These are phyloP conservation scores for Sesia bembeciformis DNA, from an alignment of 2,888 invertebrate species.

Conservation along the genomic window DNA sequence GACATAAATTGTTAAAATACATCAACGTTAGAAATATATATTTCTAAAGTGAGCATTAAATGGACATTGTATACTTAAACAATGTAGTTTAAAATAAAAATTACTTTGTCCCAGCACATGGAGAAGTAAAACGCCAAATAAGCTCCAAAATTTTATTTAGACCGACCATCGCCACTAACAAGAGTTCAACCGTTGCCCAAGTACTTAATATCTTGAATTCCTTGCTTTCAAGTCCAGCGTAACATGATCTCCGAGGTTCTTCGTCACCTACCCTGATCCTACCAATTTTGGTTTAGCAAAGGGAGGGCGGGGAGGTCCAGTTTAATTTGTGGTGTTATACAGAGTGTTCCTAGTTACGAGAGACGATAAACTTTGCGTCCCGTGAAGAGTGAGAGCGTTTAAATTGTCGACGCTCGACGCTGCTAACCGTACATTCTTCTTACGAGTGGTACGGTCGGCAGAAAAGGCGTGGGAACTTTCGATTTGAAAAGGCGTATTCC, in stretches of 20 bases:
- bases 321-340: constrained; percentile 33
- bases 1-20: no score
- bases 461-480: not conserved
- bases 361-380: constrained; percentile 64
- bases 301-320: constrained; percentile 25
- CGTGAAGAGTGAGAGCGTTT: constrained; percentile 64
- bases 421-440: constrained; percentile 64
- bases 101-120: not conserved
- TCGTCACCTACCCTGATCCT: constrained; percentile 8
- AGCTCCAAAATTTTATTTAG: constrained; percentile 44
- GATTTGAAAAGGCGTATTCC: no score
- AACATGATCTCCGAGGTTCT: constrained; percentile 16
- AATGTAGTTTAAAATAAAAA: not conserved
- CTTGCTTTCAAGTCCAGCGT: constrained; percentile 35
- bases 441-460: constrained; percentile 39
- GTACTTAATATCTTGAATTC: constrained; percentile 67
- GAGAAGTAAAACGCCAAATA: constrained; percentile 3
- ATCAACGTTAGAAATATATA: no score
- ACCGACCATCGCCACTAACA: constrained; percentile 52
- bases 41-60: no score
- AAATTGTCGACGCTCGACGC: constrained; percentile 60
- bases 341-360: constrained; percentile 55
- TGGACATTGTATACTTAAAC: no score
- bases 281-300: constrained; percentile 10
- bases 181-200: constrained; percentile 47